Percentiles rank a stretch among this genome's conserved stretches.
Evolutionary conservation across 2,113 vertebrate species (phyloP).

Genomic region (Phyllopteryx taeniolatus): DNA sequence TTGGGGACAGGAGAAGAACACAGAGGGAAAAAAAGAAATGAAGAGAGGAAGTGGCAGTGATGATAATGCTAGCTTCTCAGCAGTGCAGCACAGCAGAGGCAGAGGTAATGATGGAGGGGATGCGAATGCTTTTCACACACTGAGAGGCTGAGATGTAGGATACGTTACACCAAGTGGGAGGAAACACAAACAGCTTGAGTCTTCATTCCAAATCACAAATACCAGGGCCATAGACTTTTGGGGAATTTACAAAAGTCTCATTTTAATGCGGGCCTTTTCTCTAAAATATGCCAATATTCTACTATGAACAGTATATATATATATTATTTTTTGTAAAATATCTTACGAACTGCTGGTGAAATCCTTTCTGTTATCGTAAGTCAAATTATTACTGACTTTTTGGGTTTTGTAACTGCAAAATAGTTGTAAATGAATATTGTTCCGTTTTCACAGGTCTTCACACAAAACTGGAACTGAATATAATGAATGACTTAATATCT

Average conservation of each 20-base stretch:
- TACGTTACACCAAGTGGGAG: not conserved
- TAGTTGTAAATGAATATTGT: no score
- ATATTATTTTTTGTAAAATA: no score
- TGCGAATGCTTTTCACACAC: slow-evolving; percentile 30
- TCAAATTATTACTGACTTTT: no score
- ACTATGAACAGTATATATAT: no score
- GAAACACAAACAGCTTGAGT: slow-evolving; percentile 8
- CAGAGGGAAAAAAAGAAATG: slow-evolving; percentile 13
- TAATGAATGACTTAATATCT: no score
- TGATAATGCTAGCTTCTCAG: slow-evolving; percentile 52
- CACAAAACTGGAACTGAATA: no score
- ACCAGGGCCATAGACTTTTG: not conserved
- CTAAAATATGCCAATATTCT: not conserved
- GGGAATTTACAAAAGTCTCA: not conserved
- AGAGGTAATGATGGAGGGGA: slow-evolving; percentile 32
- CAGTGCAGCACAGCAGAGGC: slow-evolving; percentile 46
- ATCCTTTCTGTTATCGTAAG: no score
- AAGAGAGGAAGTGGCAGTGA: slow-evolving; percentile 38
- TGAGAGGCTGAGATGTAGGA: slow-evolving; percentile 13
- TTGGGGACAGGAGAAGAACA: slow-evolving; percentile 28
- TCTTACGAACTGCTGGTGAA: no score
- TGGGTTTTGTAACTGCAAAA: no score
- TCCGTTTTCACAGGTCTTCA: no score
- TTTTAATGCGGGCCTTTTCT: not conserved
- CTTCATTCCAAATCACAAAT: not conserved